Evolutionary conservation across 2,797 vertebrate species (phyloP).

Genomic region (Fratercula arctica): DNA sequence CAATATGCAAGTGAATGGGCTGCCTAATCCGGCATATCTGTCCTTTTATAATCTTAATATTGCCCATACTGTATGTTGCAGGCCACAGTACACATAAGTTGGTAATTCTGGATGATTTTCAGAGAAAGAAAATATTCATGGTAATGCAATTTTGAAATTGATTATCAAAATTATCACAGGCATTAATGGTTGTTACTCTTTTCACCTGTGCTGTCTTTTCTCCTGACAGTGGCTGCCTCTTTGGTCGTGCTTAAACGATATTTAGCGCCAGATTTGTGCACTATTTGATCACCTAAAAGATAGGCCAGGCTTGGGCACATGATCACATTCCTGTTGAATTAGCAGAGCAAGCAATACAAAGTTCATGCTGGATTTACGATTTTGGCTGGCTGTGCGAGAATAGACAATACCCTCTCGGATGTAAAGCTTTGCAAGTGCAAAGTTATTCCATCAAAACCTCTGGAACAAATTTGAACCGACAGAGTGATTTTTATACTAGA

Average conservation of each 20-base stretch:
- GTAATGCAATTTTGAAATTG: neutral
- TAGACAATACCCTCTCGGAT: neutral
- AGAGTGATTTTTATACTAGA: neutral
- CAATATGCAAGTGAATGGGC: neutral
- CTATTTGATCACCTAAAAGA: neutral
- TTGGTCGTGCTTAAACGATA: neutral
- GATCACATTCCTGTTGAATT: neutral
- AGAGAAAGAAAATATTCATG: neutral
- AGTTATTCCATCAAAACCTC: neutral
- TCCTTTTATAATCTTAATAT: neutral
- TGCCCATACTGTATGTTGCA: neutral
- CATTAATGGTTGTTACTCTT: neutral
- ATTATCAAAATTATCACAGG: neutral
- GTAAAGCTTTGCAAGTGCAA: neutral
- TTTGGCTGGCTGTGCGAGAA: neutral
- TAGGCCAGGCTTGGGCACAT: neutral
- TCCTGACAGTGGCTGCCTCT: neutral
- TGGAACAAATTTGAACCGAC: conserved; percentile 17
- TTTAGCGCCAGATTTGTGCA: neutral
- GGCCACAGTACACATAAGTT: neutral
- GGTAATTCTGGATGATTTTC: neutral
- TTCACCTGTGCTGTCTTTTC: neutral
- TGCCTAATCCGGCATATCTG: neutral
- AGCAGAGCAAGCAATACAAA: neutral
- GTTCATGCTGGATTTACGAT: neutral